Evolutionary conservation across 2,113 vertebrate species (phyloP), one percentile per base, ranked within the genome.

Genomic region (Chlamydotis undulata): DNA sequence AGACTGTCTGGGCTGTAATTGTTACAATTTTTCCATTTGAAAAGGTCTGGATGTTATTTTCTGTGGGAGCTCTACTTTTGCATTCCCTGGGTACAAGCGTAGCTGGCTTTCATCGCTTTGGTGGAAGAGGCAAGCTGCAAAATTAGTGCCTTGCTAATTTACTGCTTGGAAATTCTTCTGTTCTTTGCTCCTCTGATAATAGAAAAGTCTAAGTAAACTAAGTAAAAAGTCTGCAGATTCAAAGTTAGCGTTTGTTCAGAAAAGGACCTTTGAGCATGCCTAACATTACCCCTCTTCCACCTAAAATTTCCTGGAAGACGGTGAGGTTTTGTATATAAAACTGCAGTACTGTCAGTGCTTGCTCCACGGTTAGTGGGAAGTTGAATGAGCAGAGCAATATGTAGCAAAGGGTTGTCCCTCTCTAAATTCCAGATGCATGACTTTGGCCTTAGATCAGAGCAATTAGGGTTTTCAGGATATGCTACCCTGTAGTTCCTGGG

Each of bases 351-450:
- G 21, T 69, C 14, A 31, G 19, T 56, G 33, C 22, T 86, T 1
- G 0, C 26, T 28, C 61, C 2, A 1, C 43, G 45, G 0, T 35
- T 28, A 70, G 4, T 23, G 35, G 37, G 64, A 69, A 52, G 10
- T 2, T 17, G 28, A 83, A 67, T 22, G 12, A 71, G 33, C 19
- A 68, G 57, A 80, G 22, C 59, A 33, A 26, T 22, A 8, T 5
- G 8, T 7, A 76, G 26, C 10, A 57, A 67, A 61, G n/a, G 7
- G 41, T 71, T 55, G 55, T 23, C 33, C 10, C 28, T 81, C 18
- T 79, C 49, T 50, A 14, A n/a, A 31, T 50, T 77, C 41, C 2
- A 5, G 33, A 56, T 28, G 35, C 29, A 7, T 7, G 1, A 11
- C 49, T 89, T 89, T n/a, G 14, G 17, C 69, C 45, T 49, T 41